These are phyloP conservation scores for Zootermopsis nevadensis DNA, from an alignment of 2,888 invertebrate species.

Conservation along the genomic window DNA sequence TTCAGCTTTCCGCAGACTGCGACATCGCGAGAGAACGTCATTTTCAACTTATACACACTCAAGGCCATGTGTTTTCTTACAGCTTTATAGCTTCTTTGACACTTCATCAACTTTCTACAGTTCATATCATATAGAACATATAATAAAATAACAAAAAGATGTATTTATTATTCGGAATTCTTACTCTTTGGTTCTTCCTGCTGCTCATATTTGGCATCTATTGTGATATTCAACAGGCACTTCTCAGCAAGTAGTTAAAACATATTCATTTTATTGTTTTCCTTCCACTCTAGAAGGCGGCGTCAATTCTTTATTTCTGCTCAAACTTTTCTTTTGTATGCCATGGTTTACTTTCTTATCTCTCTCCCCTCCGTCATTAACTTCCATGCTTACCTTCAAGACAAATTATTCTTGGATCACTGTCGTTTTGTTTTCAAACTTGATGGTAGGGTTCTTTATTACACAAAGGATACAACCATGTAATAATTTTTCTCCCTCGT, in stretches of 20 bases:
- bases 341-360: neutral
- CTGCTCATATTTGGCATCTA: constrained; percentile 5
- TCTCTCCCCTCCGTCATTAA: neutral
- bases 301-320: neutral
- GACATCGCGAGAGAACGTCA: too few species aligned
- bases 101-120: neutral
- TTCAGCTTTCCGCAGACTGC: too few species aligned
- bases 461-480: constrained; percentile 3
- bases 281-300: neutral
- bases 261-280: constrained; percentile 8
- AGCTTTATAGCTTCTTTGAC: too few species aligned
- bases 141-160: neutral
- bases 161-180: neutral
- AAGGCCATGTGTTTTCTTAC: too few species aligned
- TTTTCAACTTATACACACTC: too few species aligned
- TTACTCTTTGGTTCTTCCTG: neutral
- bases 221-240: constrained; percentile 14
- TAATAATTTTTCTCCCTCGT: constrained; percentile 7
- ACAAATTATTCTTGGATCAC: neutral
- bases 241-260: constrained; percentile 19
- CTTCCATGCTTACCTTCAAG: neutral
- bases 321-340: neutral
- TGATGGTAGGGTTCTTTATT: neutral
- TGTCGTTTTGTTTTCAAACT: constrained; percentile 4
- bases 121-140: neutral